These are phyloP conservation scores for Oceanites oceanicus DNA, from an alignment of 2,113 vertebrate species.

Conservation along the genomic window DNA sequence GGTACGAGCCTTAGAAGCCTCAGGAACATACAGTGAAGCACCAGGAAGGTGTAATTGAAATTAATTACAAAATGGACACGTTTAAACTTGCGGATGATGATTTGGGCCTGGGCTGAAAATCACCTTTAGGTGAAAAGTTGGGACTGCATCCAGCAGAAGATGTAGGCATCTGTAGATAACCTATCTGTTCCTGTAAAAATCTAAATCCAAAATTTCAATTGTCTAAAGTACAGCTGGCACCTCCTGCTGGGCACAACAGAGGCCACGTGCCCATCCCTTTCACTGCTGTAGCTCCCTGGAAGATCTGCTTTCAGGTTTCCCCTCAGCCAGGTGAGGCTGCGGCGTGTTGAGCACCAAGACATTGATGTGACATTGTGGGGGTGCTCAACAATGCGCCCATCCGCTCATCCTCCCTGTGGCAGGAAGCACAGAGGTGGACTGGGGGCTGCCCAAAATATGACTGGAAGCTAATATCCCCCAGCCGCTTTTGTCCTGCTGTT, in stretches of 20 bases:
- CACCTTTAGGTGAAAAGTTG: neutral
- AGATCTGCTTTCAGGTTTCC: neutral
- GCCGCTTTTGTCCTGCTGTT: neutral
- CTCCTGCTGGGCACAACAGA: neutral
- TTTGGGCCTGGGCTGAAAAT: neutral
- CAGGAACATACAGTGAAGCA: neutral
- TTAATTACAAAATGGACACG: rapidly evolving
- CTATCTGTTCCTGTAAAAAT: neutral
- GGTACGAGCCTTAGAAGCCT: neutral
- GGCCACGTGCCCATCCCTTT: rapidly evolving
- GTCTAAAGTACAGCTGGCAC: neutral
- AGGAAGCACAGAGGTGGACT: neutral
- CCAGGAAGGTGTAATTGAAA: neutral
- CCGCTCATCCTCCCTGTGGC: neutral
- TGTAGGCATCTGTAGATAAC: neutral
- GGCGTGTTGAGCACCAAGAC: neutral
- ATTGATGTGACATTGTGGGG: rapidly evolving
- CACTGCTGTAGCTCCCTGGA: neutral
- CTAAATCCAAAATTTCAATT: neutral
- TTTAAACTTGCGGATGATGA: neutral
- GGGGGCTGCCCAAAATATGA: neutral
- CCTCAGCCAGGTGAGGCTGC: neutral
- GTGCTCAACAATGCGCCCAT: rapidly evolving
- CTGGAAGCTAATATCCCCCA: neutral
- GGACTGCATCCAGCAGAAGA: neutral